phyloP scores from a whole-genome alignment of 2,888 invertebrate genomes.

The Pachycephus smyrnensis region DNA sequence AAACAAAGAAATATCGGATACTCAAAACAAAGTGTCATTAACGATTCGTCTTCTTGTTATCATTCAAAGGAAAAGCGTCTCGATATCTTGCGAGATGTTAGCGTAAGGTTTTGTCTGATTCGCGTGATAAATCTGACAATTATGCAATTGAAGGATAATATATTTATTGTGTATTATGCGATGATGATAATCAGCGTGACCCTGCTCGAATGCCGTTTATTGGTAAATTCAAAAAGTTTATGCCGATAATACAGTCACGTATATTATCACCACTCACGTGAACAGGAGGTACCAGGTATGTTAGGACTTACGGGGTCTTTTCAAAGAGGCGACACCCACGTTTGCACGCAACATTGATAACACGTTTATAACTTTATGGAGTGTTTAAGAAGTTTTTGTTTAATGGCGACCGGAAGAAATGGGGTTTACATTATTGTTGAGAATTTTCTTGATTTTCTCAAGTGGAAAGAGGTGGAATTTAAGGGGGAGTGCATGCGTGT shows the following conservation, averaged over 20 bases:
- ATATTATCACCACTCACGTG: neutral
- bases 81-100: neutral
- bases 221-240: neutral
- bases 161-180: neutral
- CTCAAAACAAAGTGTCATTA: neutral
- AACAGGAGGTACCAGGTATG: neutral
- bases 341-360: neutral
- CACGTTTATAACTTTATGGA: neutral
- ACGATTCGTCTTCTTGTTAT: neutral
- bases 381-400: neutral
- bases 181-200: neutral
- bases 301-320: neutral
- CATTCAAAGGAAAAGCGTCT: neutral
- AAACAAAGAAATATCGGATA: neutral
- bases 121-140: neutral
- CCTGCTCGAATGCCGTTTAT: neutral
- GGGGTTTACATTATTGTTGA: neutral
- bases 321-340: neutral
- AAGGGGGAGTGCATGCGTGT: neutral
- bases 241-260: neutral
- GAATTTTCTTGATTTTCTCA: neutral
- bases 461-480: neutral
- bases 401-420: neutral
- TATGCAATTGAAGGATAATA: neutral
- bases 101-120: neutral